Base-by-base conservation (phyloP, 2,888 invertebrate species). In the Chydorus sphaericus region DNA sequence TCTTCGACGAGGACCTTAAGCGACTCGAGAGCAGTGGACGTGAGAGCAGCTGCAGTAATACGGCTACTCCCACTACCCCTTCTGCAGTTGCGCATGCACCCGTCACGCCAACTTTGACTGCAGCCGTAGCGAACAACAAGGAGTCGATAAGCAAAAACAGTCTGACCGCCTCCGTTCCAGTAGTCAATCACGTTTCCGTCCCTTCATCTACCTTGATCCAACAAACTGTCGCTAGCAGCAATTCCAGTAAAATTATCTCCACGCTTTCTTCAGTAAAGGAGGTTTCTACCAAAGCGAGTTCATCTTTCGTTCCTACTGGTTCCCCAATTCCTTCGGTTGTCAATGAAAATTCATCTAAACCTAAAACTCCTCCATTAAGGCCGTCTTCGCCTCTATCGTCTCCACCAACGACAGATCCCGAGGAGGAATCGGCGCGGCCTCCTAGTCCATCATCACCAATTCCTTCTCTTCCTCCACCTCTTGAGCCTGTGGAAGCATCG, bases 1-100 rank as follows among this genome's bases (percentile, higher is more conserved):
- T 96, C 55, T 94, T 96, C 70, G 96, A 96, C 68, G 94, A 94
- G 69, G 96, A 96, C 69, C 81, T 86, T 38, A 91, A 93, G 70
- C 77, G 96, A 33, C 75, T 96, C 58, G 92, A 92, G 69, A 88
- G 87, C 65, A 83, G 86, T 57, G 44, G 44, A 14, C 5, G 44
- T 14, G 44, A 77, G 82, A 67, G 82, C 91, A n/a, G n/a, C n/a
- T n/a, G n/a, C n/a, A n/a, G n/a, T n/a, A n/a, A n/a, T n/a, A n/a
- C n/a, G n/a, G n/a, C n/a, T n/a, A 44, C 44, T n/a, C 26, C 44
- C 14, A 44, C 44, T 11, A 44, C 44, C 14, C 44, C 44, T 11
- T 26, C 50, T 20, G 31, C 29, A 30, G 36, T 33, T 10, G 36
- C 36, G n/a, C 10, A 11, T 14, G n/a, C 36, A 14, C 52, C 14